Base-by-base conservation (phyloP, 1,140 invertebrate genomes). In the Cyclina sinensis region DNA sequence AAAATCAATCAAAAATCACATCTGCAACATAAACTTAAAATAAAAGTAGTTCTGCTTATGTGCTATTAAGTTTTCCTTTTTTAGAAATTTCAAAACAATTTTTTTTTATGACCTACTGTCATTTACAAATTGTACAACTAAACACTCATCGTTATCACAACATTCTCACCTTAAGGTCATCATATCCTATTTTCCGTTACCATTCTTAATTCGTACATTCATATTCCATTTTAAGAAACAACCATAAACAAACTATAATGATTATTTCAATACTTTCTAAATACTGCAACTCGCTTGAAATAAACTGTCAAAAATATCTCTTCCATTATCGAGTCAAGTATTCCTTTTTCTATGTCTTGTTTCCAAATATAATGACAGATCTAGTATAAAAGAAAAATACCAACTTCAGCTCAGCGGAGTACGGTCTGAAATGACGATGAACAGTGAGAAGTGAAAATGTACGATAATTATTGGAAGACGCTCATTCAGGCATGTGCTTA, bases 211-310 rank as follows among this genome's bases (percentile, higher is more conserved):
- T 70, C 37, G 32, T 37, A 39, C 1, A 5, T n/a, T 37, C 35
- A 3, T 37, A 70, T 37, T 70, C 65, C 24, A 70, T 37, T 70
- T 37, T 70, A n/a, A 1, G 16, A n/a, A n/a, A 51, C 46, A 74
- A 35, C 82, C 32, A 74, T 70, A 84, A 84, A 84, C 39, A 65
- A 70, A 0, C 62, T 84, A 73, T 83, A 83, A 73, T 84, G 62
- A 73, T 84, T 65, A 68, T n/a, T 68, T 70, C 14, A 73, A 70
- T 24, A 18, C 18, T 48, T 70, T 70, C 82, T 84, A 84, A 70
- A 84, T 54, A 84, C 82, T 54, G 82, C 37, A 70, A 30, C 39
- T 16, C 43, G 43, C 39, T 37, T 74, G 18, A 84, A 84, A 73
- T 73, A 54, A 84, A 84, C n/a, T 35, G 46, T 48, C 62, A 35